Evolutionary conservation across 2,888 invertebrate genomes (phyloP).

Genomic region (Drosophila pseudotalamancana): DNA sequence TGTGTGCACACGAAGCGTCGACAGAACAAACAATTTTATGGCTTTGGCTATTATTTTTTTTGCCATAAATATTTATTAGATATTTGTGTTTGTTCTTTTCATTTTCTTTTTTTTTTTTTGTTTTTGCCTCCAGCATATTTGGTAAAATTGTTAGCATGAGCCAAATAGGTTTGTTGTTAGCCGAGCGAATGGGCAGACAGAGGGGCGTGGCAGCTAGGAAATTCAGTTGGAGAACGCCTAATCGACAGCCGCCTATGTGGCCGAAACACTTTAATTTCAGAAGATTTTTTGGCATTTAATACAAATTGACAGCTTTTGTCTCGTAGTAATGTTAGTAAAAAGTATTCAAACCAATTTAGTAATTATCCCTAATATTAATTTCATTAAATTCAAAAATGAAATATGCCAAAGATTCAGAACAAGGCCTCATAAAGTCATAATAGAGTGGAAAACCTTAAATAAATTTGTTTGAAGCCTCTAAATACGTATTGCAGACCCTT

Average conservation of each 20-base stretch:
- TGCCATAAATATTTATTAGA: constrained; percentile 72
- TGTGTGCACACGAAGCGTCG: constrained; percentile 14
- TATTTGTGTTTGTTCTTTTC: constrained; percentile 36
- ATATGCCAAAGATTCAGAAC: too few species aligned
- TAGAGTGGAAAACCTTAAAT: background rate
- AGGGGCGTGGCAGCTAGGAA: background rate
- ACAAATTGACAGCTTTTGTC: constrained; percentile 1
- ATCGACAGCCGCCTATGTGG: constrained; percentile 7
- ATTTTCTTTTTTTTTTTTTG: constrained; percentile 4
- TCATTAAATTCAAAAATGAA: too few species aligned
- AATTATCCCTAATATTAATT: too few species aligned
- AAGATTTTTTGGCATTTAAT: constrained; percentile 3
- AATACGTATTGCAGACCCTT: background rate
- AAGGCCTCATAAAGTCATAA: background rate
- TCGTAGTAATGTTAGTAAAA: too few species aligned
- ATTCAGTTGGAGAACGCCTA: background rate
- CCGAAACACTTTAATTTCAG: constrained; percentile 16
- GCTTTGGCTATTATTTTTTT: constrained; percentile 56
- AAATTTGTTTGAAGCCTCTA: background rate
- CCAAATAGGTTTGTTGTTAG: background rate
- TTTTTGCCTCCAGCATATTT: constrained; percentile 2
- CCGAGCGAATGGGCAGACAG: background rate
- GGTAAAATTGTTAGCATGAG: constrained; percentile 10
- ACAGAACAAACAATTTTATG: constrained; percentile 60
- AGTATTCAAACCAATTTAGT: too few species aligned